Percentiles rank a stretch among this genome's conserved stretches.
Evolutionary conservation across 2,888 invertebrate genomes (phyloP).

Genomic region (Cylindroiulus punctatus): DNA sequence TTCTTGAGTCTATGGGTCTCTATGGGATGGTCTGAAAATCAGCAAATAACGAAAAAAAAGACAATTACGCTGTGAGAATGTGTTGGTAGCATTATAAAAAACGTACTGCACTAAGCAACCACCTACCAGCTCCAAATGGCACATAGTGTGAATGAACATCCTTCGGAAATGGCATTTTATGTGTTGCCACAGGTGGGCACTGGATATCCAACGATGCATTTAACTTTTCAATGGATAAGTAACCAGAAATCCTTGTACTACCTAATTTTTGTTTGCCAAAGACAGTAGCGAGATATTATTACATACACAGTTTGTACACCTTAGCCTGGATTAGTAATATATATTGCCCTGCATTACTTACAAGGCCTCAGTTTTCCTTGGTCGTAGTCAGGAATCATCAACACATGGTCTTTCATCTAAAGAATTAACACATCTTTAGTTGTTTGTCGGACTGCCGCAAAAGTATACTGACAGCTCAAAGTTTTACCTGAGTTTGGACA

Average conservation of each 20-base stretch:
- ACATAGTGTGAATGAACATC: not conserved
- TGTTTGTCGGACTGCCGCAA: not conserved
- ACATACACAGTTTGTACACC: not conserved
- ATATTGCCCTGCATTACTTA: not conserved
- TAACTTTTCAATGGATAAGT: not conserved
- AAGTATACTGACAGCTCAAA: not conserved
- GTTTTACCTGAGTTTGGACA: not conserved
- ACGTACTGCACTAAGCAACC: not conserved
- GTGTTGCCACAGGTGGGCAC: not conserved
- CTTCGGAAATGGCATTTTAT: not conserved
- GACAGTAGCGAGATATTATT: not conserved
- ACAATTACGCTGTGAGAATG: not conserved
- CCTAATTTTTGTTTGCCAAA: not conserved
- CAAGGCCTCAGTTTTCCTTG: not conserved
- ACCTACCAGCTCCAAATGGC: slow-evolving; percentile 14
- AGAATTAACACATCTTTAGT: not conserved
- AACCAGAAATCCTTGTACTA: not conserved
- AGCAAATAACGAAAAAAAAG: not conserved
- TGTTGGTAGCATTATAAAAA: not conserved
- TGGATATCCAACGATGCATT: not conserved
- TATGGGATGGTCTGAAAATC: not conserved
- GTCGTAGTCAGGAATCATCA: slow-evolving; percentile 5
- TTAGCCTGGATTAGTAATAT: not conserved
- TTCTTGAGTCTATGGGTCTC: not conserved
- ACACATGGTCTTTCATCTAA: not conserved